phyloP scores from a whole-genome alignment of 1,140 invertebrate species.

The Ectropis grisescens region DNA sequence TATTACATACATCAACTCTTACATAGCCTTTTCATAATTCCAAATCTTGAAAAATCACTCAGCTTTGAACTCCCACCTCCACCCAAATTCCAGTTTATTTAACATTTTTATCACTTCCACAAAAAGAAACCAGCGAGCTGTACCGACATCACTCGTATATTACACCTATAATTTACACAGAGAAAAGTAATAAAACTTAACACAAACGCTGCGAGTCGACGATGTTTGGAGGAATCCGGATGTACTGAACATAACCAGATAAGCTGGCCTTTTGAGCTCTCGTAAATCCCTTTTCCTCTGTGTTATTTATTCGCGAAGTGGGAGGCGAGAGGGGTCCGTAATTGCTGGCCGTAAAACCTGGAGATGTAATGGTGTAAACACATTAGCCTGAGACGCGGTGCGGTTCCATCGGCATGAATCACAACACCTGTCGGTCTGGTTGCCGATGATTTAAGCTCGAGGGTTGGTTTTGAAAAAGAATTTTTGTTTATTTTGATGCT shows the following conservation, averaged over 20 bases:
- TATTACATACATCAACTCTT: too few relatives aligned
- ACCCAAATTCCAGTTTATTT: too few relatives aligned
- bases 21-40: too few relatives aligned
- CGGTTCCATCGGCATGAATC: conserved; percentile 30
- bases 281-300: neutral
- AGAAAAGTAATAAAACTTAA: conserved; percentile 61
- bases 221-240: conserved; percentile 49
- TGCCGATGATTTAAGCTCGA: conserved; percentile 28
- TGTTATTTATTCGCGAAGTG: neutral
- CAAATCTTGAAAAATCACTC: too few relatives aligned
- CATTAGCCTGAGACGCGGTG: conserved; percentile 30
- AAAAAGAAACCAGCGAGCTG: conserved; percentile 27
- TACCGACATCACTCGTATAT: conserved; percentile 28
- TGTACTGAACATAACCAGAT: conserved; percentile 26
- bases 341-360: conserved; percentile 13
- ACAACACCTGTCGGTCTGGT: conserved; percentile 41
- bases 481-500: neutral
- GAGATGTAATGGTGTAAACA: conserved; percentile 28
- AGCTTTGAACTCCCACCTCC: too few relatives aligned
- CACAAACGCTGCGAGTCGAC: conserved; percentile 39
- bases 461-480: too few relatives aligned
- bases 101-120: conserved; percentile 32
- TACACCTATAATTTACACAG: conserved; percentile 52
- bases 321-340: conserved; percentile 1
- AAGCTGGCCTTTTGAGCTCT: conserved; percentile 11